Conservation (phyloP, 2,888 invertebrate species). For the Phengaris alcon region DNA sequence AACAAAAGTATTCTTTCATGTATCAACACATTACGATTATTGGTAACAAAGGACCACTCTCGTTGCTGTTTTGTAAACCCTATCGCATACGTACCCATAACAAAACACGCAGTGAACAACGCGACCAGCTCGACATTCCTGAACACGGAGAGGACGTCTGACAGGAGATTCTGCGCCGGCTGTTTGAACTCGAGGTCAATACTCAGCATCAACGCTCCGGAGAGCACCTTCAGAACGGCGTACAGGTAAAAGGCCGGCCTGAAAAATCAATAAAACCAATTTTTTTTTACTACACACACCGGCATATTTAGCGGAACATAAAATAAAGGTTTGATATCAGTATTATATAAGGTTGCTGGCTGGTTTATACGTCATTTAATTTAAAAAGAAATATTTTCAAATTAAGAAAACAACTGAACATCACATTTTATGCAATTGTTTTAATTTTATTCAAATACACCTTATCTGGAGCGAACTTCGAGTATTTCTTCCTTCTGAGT, state of each 20-base stretch:
- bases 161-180: conserved; percentile 84
- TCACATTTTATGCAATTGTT: no score
- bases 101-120: conserved; percentile 84
- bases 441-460: no score
- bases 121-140: conserved; percentile 85
- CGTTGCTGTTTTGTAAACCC: not conserved
- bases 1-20: no score
- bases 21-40: not conserved
- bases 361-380: no score
- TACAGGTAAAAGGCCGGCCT: conserved; percentile 90
- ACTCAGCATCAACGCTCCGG: conserved; percentile 83
- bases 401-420: no score
- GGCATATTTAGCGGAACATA: no score
- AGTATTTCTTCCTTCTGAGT: no score
- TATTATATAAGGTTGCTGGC: no score
- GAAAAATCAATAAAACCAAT: conserved; percentile 41
- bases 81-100: conserved; percentile 79
- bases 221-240: conserved; percentile 83
- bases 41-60: not conserved
- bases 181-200: conserved; percentile 88
- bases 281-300: no score
- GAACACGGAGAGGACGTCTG: conserved; percentile 83
- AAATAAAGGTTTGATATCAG: no score
- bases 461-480: no score
- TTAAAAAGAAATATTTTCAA: no score